Evolutionary conservation across 64 coral and sea anemone genomes (phyloP), one percentile per base, ranked within the genome.

Genomic region (Pachyseris speciosa): DNA sequence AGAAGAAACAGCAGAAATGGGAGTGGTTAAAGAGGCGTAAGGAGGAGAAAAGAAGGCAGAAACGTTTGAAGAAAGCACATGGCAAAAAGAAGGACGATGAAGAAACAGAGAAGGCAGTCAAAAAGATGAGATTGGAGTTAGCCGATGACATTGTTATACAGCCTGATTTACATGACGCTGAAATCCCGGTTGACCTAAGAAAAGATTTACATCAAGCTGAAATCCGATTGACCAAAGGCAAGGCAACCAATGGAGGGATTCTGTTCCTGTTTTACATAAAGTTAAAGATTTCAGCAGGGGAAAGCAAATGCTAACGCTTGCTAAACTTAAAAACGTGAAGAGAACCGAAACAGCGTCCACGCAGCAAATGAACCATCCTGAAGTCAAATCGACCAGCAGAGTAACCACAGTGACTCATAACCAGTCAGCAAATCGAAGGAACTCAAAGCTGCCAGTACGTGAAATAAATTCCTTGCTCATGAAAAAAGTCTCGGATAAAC

Each of bases 391-490:
- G 37, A 16, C 80, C 26, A 61, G 38, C 11, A 37, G 60, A 32
- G 67, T 34, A 38, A 20, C 12, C 19, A 32, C 26, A 33, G 20
- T 13, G 31, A 70, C 5, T 2, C 11, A 1, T 70, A 34, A 37
- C 22, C 6, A 37, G 32, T 0, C 15, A 45, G 43, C 10, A 6
- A 45, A 6, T 45, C 10, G 4, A 45, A 45, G 43, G 30, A 69
- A 30, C 17, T 32, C 16, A 40, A 2, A 83, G 8, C 78, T n/a
- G 25, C 11, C 28, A 2, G 3, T 45, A 2, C 33, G 63, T 47
- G 83, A 85, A 85, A 68, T 85, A 43, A 24, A 42, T 40, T 64
- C 61, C 13, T 30, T 7, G 7, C 45, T 69, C 20, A 9, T 84
- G 10, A 24, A 11, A 3, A 84, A 84, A 24, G 64, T 9, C 40